phyloP scores from a whole-genome alignment of 2,113 vertebrate species.

The Gymnorhina tibicen region DNA sequence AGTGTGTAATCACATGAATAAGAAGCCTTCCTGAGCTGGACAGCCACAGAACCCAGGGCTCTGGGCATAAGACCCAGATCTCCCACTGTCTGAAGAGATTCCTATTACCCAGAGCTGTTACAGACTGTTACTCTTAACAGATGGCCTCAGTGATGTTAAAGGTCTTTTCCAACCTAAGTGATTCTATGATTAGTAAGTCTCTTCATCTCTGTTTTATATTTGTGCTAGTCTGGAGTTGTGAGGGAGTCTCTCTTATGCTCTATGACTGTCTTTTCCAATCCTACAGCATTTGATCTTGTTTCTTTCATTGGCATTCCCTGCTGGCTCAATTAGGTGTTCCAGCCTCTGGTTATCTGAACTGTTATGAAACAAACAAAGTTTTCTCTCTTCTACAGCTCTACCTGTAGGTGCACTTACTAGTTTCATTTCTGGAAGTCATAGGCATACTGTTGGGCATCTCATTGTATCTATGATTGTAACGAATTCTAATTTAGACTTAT shows the following conservation, averaged over 20 bases:
- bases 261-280: background rate
- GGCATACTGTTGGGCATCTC: background rate
- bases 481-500: background rate
- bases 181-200: background rate
- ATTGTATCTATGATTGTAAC: background rate
- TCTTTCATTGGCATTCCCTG: background rate
- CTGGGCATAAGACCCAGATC: background rate
- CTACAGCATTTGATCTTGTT: rapidly evolving
- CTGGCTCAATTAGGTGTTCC: background rate
- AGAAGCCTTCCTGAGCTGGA: background rate
- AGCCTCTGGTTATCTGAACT: background rate
- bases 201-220: background rate
- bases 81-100: background rate
- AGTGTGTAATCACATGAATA: background rate
- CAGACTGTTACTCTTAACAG: background rate
- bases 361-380: background rate
- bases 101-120: background rate
- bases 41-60: background rate
- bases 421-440: background rate
- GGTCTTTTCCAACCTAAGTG: background rate
- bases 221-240: rapidly evolving
- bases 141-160: background rate
- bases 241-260: background rate
- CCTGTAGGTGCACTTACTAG: background rate
- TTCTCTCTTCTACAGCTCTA: background rate